Conservation (phyloP, 2,113 vertebrate genomes). For the Alexandromys fortis region DNA sequence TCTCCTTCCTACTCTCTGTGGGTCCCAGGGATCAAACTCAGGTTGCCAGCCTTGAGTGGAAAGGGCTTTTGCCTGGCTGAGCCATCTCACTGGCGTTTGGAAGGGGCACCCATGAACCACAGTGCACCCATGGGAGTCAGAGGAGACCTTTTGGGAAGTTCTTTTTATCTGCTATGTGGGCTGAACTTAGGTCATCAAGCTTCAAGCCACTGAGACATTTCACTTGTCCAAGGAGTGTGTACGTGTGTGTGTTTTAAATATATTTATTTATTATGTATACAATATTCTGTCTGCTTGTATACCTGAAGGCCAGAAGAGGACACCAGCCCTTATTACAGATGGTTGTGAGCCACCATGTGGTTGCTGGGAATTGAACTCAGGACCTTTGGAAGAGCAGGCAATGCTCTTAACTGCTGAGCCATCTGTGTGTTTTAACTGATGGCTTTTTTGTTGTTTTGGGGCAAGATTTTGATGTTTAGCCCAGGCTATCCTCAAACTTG, state of each 20-base stretch:
- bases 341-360: no score
- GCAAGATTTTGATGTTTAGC: not conserved
- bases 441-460: not conserved
- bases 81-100: not conserved
- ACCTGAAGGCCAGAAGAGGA: no score
- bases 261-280: no score
- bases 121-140: not conserved
- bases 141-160: not conserved
- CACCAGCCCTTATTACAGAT: no score
- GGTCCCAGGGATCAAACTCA: not conserved
- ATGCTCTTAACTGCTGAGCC: no score
- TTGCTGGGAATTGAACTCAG: no score
- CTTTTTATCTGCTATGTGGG: not conserved
- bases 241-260: no score
- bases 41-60: not conserved
- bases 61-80: not conserved
- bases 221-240: not conserved
- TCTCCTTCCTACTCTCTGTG: not conserved
- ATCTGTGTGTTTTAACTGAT: not conserved
- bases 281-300: no score
- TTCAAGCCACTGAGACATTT: not conserved
- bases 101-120: not conserved
- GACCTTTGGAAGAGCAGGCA: no score
- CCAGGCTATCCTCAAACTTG: not conserved
- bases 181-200: not conserved